Evolutionary conservation across 2,113 vertebrate species (phyloP).

Genomic region (Pandion haliaetus): DNA sequence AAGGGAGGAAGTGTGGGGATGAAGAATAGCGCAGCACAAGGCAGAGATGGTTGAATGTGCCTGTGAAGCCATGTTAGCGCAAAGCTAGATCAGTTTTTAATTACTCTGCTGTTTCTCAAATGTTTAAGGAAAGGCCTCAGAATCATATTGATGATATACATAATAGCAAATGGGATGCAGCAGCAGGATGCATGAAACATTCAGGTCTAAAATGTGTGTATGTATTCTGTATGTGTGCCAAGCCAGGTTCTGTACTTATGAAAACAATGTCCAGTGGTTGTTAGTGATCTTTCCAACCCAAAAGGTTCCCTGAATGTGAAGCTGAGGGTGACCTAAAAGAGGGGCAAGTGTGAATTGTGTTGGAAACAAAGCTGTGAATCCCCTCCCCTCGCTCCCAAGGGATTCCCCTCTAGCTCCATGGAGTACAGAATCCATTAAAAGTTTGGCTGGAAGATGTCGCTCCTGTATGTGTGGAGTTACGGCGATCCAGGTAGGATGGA

Average conservation of each 20-base stretch:
- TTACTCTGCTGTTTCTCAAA: background rate
- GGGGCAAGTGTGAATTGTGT: background rate
- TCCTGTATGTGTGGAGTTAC: background rate
- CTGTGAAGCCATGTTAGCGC: background rate
- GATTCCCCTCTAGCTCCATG: background rate
- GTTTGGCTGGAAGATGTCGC: background rate
- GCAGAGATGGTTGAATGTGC: background rate
- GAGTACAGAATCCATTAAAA: background rate
- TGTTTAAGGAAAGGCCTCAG: background rate
- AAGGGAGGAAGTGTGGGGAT: background rate
- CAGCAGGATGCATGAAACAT: background rate
- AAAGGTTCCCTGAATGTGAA: background rate
- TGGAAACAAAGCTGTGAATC: background rate
- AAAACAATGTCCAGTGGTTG: background rate
- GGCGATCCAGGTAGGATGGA: background rate
- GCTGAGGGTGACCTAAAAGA: background rate
- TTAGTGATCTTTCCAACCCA: background rate
- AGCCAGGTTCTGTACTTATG: background rate
- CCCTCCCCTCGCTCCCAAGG: background rate
- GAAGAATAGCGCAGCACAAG: background rate
- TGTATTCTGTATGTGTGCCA: background rate
- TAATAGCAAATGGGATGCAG: constrained; percentile 8
- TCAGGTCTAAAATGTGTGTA: background rate
- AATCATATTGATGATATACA: background rate
- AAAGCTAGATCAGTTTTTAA: background rate